Evolutionary conservation across 2,888 invertebrate genomes (phyloP), one percentile per base, ranked within the genome.

Genomic region (Hylaea fasciaria): DNA sequence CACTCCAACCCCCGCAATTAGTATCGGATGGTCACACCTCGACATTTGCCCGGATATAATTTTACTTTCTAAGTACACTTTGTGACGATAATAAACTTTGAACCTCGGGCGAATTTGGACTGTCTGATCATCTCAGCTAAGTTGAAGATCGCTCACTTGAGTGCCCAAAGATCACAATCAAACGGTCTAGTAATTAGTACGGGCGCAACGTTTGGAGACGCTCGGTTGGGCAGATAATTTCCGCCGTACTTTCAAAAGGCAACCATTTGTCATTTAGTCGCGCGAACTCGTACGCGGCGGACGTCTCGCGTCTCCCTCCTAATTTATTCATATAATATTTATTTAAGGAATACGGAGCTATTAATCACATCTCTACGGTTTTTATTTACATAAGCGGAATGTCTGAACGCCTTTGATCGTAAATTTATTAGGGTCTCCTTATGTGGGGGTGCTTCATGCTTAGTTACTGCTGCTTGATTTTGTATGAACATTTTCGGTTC

Each of bases 241-340:
- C 91, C 91, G 91, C 87, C 84, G 86, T 81, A 81, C 85, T 85
- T 86, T 91, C 91, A 90, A 91, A 92, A 89, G 91, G 81, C 83
- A 78, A 78, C 87, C 90, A 92, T 92, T 92, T 91, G 91, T 92
- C 91, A 92, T 88, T 90, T 82, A 82, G 82, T 83, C 84, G 89
- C 89, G 86, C 82, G 85, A 86, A 85, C 85, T 85, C 83, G 78
- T 78, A 80, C 76, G 77, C 72, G 82, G 84, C 89, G 89, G 91
- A 90, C 91, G 88, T 85, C 81, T 77, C 77, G 79, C 79, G 77
- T 70, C 85, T 75, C 81, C 83, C 86, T 83, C 83, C 86, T 90
- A 91, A 91, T 91, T 91, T 92, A 91, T 92, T 89, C 83, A 85
- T 87, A 89, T 90, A 91, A 89, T 92, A 91, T 92, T 92, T 92